phyloP scores from a whole-genome alignment of 2,113 vertebrate species.

The Cervus canadensis region DNA sequence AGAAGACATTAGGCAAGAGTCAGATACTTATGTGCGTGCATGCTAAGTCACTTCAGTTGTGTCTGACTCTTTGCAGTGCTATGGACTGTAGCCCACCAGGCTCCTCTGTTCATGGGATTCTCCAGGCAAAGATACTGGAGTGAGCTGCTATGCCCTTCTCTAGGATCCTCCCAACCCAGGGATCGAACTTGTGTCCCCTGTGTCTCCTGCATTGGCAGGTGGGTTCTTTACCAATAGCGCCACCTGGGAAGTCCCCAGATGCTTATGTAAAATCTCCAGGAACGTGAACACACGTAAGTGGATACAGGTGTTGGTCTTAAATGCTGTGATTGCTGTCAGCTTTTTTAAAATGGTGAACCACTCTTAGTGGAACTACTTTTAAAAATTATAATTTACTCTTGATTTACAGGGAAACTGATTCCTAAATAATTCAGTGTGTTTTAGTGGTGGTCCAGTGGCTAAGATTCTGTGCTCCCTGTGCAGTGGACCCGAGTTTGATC shows the following conservation, averaged over 20 bases:
- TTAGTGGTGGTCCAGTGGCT: not conserved
- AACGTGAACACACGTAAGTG: not conserved
- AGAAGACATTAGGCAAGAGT: not conserved
- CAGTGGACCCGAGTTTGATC: not conserved
- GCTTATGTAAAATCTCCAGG: not conserved
- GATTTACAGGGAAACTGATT: not conserved
- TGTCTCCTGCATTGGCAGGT: not conserved
- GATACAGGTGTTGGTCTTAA: not conserved
- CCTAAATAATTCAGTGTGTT: not conserved
- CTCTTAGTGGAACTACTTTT: not conserved
- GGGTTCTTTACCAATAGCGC: not conserved
- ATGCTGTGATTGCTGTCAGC: not conserved
- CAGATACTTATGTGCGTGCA: not conserved
- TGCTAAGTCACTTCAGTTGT: not conserved
- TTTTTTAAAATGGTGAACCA: not conserved
- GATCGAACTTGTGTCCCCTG: not conserved
- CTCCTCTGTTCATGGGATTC: not conserved
- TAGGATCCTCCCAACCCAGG: not conserved
- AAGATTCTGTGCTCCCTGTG: not conserved
- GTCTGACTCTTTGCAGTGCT: not conserved
- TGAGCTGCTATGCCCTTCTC: not conserved
- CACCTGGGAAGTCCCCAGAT: not conserved
- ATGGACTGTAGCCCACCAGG: not conserved
- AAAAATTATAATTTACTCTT: not conserved
- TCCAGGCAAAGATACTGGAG: not conserved